These are phyloP conservation scores for Vulpes vulpes DNA, from an alignment of 2,113 vertebrate genomes.

Conservation along the genomic window DNA sequence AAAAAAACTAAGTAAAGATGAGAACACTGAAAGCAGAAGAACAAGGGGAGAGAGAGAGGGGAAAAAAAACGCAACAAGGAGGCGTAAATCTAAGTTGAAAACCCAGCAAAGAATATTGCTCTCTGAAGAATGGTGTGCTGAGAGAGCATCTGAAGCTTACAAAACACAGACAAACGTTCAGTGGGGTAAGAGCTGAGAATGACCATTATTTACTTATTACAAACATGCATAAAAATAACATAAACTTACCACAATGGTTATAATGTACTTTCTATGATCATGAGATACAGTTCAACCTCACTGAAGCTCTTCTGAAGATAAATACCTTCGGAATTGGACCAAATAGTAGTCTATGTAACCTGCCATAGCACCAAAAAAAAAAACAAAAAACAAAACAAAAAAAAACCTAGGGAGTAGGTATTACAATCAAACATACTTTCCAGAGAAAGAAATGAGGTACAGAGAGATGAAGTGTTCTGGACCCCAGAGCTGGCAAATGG, in stretches of 20 bases:
- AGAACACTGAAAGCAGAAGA: conserved; percentile 6
- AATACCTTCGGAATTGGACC: not conserved
- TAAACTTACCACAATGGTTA: not conserved
- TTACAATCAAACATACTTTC: not conserved
- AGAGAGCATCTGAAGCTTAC: conserved; percentile 19
- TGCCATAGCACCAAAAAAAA: not conserved
- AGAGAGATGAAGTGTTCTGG: not conserved
- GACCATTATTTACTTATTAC: conserved; percentile 39
- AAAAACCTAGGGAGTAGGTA: not conserved
- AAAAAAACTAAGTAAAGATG: not conserved
- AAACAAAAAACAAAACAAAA: no score
- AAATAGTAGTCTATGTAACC: not conserved
- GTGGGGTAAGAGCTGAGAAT: not conserved
- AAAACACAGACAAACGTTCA: conserved; percentile 32
- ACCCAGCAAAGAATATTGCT: not conserved
- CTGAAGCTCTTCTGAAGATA: not conserved
- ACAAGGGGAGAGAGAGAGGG: not conserved
- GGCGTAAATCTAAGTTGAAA: conserved; percentile 11
- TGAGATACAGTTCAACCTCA: not conserved
- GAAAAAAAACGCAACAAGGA: not conserved
- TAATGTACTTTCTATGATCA: not conserved
- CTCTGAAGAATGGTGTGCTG: not conserved
- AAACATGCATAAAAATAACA: conserved; percentile 68
- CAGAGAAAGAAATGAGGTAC: conserved; percentile 28
- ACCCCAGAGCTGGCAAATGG: not conserved